These are phyloP conservation scores for Pollimyrus isidori DNA, from an alignment of 2,113 vertebrate genomes.

Conservation along the genomic window DNA sequence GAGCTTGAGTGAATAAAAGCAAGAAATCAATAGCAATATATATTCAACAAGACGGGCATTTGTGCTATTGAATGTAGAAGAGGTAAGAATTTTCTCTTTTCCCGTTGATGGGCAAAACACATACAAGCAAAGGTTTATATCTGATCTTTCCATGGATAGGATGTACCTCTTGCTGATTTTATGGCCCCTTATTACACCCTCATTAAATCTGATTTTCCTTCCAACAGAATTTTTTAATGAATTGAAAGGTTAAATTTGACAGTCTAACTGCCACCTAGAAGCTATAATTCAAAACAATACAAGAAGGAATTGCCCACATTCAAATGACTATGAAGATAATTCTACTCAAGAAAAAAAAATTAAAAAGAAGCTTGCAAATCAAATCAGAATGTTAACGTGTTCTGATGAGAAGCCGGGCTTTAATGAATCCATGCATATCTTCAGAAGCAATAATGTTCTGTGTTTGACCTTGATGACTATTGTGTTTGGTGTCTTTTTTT, in stretches of 20 bases:
- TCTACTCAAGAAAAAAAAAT: not conserved
- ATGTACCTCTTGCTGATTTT: slow-evolving; percentile 4
- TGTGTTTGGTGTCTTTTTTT: not conserved
- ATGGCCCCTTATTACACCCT: slow-evolving; percentile 1
- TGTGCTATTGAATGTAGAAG: slow-evolving; percentile 21
- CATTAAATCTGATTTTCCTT: slow-evolving; percentile 10
- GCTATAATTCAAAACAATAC: not conserved
- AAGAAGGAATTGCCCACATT: not conserved
- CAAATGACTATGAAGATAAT: not conserved
- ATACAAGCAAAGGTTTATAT: slow-evolving; percentile 6
- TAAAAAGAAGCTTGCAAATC: not conserved
- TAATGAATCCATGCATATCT: not conserved
- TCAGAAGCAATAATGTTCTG: not conserved
- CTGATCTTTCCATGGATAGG: not conserved
- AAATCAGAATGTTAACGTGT: not conserved
- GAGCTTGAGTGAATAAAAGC: slow-evolving; percentile 20
- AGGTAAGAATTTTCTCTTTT: not conserved
- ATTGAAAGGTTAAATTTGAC: slow-evolving; percentile 11
- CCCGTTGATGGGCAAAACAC: not conserved
- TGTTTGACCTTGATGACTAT: not conserved
- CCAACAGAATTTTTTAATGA: slow-evolving; percentile 1
- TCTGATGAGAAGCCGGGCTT: not conserved
- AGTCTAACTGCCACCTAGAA: not conserved
- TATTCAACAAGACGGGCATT: slow-evolving; percentile 10
- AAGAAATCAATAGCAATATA: slow-evolving; percentile 23